phyloP scores from a whole-genome alignment of 2,113 vertebrate species.

The Lamprotornis superbus region DNA sequence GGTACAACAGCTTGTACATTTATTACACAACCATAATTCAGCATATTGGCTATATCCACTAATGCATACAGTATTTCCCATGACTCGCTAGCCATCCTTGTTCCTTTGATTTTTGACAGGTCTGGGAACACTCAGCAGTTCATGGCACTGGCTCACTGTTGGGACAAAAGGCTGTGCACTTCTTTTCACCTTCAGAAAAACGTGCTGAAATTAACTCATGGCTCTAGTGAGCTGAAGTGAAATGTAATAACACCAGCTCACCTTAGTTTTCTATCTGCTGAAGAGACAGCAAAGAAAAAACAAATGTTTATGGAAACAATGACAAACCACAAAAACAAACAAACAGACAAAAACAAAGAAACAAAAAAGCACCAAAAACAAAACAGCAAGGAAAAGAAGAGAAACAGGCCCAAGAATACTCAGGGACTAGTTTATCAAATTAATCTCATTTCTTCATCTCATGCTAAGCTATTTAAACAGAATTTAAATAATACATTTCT shows the following conservation, averaged over 20 bases:
- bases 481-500: slow-evolving; percentile 17
- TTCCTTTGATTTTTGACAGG: slow-evolving; percentile 49
- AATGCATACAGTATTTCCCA: neutral
- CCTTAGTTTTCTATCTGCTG: neutral
- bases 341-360: neutral
- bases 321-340: neutral
- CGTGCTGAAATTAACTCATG: slow-evolving; percentile 35
- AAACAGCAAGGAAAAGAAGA: neutral
- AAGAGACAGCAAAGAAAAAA: neutral
- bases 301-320: neutral
- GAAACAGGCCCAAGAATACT: neutral
- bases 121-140: slow-evolving; percentile 24
- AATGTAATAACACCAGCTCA: neutral
- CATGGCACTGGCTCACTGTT: neutral
- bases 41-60: neutral
- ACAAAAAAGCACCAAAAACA: neutral
- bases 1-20: neutral
- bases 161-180: slow-evolving; percentile 37
- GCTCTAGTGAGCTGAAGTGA: slow-evolving; percentile 45
- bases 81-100: neutral
- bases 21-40: slow-evolving; percentile 13
- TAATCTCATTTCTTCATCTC: neutral
- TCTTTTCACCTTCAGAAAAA: slow-evolving; percentile 45
- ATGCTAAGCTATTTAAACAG: neutral
- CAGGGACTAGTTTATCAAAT: neutral